Evolutionary conservation across 2,113 vertebrate genomes (phyloP), one percentile per base, ranked within the genome.

Genomic region (Sminthopsis crassicaudata): DNA sequence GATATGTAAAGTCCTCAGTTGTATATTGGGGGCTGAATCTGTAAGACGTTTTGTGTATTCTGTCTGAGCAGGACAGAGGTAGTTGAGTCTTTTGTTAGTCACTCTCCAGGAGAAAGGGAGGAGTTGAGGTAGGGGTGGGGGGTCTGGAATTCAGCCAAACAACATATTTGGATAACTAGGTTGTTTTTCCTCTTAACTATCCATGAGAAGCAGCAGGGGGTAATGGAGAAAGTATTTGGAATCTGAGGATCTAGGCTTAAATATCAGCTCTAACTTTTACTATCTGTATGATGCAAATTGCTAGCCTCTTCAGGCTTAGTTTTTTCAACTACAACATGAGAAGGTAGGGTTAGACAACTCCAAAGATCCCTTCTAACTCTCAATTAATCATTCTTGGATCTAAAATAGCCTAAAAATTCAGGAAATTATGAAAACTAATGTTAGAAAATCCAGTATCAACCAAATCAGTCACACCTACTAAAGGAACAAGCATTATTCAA

Each of bases 381-480:
- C 36, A n/a, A 11, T 60, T 26, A 57, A 57, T 57, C 26, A 60
- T 30, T 11, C 10, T 60, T 60, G 36, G 36, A n/a, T 19, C 36
- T n/a, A n/a, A 3, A 76, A 16, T 76, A 76, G 14, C 3, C 60
- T 76, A 76, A 76, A 95, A 95, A 94, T 24, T 92, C 46, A 94
- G 10, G 89, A 46, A 92, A 25, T 42, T 94, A 90, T 46, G 30
- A 91, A 94, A 95, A 94, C 89, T 90, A 89, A 93, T 95, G 84
- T 96, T 30, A 60, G 93, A 51, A 91, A 48, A 92, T 11, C 8
- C n/a, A 95, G 36, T 12, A 3, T 4, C 90, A 93, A 36, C 9
- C 12, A 96, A 95, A 53, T 46, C 25, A 91, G 36, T 25, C 90
- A 89, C 9, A 93, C 7, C 25, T 52, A 53, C 90, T 67, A 90